Evolutionary conservation across 2,113 vertebrate species (phyloP).

Genomic region (Phaethornis superciliosus): DNA sequence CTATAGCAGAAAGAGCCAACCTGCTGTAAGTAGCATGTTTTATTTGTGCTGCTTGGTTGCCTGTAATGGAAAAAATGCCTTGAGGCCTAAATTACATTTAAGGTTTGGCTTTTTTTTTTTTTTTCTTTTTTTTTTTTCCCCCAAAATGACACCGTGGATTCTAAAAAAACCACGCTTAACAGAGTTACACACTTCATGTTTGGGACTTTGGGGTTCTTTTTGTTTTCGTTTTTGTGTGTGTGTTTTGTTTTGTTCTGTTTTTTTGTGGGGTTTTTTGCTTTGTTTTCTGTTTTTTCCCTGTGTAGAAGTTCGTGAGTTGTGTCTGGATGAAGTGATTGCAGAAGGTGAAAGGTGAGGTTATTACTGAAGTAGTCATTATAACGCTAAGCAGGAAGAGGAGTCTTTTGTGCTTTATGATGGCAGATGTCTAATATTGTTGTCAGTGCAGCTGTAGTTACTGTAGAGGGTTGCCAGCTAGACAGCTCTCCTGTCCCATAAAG

Average conservation of each 20-base stretch:
- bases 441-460: not conserved
- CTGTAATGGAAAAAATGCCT: not conserved
- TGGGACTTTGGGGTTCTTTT: no score
- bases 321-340: not conserved
- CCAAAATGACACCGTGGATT: not conserved
- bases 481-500: not conserved
- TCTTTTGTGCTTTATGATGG: not conserved
- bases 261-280: no score
- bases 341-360: not conserved
- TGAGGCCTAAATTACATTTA: not conserved
- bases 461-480: not conserved
- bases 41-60: not conserved
- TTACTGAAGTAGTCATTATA: not conserved
- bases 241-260: no score
- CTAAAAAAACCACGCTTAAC: not conserved
- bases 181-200: not conserved
- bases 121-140: not conserved
- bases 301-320: not conserved
- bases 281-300: not conserved
- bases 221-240: no score
- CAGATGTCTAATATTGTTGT: not conserved
- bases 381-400: not conserved
- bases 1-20: not conserved
- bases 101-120: not conserved
- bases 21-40: not conserved